Percentiles rank a stretch among this genome's conserved stretches.
Conservation (phyloP, 2,888 invertebrate genomes). For the Lagria hirta region DNA sequence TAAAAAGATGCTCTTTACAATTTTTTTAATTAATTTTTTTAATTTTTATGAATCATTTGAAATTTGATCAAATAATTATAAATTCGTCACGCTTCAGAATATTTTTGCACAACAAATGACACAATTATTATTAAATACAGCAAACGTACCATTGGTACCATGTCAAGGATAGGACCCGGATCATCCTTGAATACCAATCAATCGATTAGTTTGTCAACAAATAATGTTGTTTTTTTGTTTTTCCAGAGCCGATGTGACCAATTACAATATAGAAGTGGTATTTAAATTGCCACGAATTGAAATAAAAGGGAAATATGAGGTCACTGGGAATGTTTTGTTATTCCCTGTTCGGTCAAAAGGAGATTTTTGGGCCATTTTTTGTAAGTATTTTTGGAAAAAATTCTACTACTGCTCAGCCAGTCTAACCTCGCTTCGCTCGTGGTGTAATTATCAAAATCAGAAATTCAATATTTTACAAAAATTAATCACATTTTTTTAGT, state of each 20-base stretch:
- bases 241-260: constrained; percentile 61
- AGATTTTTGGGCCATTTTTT: constrained; percentile 78
- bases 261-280: constrained; percentile 64
- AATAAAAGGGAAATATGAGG: constrained; percentile 74
- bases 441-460: too few relatives aligned
- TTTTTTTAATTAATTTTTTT: too few relatives aligned
- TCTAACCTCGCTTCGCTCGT: neutral
- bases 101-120: constrained; percentile 9
- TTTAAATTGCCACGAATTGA: constrained; percentile 69
- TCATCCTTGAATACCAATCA: constrained; percentile 22
- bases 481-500: too few relatives aligned
- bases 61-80: too few relatives aligned
- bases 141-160: constrained; percentile 10
- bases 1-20: too few relatives aligned
- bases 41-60: too few relatives aligned
- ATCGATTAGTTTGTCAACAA: constrained; percentile 9
- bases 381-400: constrained; percentile 56
- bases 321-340: constrained; percentile 73
- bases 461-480: too few relatives aligned
- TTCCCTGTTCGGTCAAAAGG: constrained; percentile 79
- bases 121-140: too few relatives aligned
- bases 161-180: constrained; percentile 19
- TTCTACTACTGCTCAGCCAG: too few relatives aligned
- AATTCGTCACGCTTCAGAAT: constrained; percentile 6
- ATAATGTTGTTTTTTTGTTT: constrained; percentile 3